Conservation (phyloP, 1,140 invertebrate species). For the Diabrotica undecimpunctata region DNA sequence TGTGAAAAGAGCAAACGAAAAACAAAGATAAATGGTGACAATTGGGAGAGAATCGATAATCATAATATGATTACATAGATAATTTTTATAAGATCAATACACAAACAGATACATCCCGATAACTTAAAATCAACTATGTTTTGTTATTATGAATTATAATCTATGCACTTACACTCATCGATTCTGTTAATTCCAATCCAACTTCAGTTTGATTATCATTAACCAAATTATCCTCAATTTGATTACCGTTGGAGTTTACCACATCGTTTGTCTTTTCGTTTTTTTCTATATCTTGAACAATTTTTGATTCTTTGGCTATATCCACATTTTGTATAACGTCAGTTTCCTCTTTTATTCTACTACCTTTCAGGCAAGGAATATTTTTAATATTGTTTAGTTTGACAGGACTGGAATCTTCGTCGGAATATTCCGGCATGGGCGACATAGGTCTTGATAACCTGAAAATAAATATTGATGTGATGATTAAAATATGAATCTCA, state of each 20-base stretch:
- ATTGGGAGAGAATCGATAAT: no score
- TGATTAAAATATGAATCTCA: constrained; percentile 4
- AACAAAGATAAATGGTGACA: no score
- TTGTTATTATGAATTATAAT: no score
- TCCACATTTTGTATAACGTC: constrained; percentile 16
- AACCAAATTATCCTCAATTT: constrained; percentile 5
- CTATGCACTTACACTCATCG: constrained; percentile 1
- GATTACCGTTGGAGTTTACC: neutral
- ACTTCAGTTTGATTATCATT: constrained; percentile 23
- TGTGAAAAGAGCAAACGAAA: no score
- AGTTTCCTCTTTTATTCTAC: constrained; percentile 7
- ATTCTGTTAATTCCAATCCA: constrained; percentile 25
- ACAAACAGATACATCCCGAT: no score
- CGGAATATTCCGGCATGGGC: constrained; percentile 65
- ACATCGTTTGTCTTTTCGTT: constrained; percentile 7
- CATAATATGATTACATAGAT: no score
- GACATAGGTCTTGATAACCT: constrained; percentile 76
- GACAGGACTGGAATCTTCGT: constrained; percentile 47
- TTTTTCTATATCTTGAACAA: constrained; percentile 7
- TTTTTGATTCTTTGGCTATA: constrained; percentile 8
- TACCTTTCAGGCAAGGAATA: neutral
- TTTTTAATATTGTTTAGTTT: constrained; percentile 17
- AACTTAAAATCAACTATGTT: no score
- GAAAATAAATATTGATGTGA: constrained; percentile 37
- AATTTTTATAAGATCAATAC: no score